These are phyloP conservation scores for Phocoena phocoena DNA, from an alignment of 2,113 vertebrate species.

Conservation along the genomic window DNA sequence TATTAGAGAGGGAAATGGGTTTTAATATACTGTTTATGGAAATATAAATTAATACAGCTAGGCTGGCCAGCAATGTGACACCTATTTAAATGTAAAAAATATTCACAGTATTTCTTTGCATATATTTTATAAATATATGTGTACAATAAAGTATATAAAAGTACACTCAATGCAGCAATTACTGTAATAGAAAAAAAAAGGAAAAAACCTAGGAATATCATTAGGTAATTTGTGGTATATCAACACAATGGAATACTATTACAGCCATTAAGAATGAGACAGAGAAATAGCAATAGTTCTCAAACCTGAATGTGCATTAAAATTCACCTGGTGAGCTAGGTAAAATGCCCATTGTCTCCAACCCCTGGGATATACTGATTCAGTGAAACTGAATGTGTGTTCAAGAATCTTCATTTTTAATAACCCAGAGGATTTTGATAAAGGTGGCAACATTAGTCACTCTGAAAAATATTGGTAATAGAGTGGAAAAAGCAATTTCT, in stretches of 20 bases:
- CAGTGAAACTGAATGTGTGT: not conserved
- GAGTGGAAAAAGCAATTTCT: not conserved
- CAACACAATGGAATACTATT: not conserved
- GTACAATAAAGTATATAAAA: not conserved
- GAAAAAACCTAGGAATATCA: not conserved
- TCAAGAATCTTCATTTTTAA: conserved; percentile 7
- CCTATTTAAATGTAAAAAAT: conserved; percentile 1
- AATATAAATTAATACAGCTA: not conserved
- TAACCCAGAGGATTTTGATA: not conserved
- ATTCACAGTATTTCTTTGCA: not conserved
- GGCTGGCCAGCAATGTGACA: not conserved
- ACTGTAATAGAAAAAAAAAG: not conserved
- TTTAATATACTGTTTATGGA: not conserved
- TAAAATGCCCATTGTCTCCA: not conserved
- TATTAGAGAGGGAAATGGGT: not conserved
- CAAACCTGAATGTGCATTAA: not conserved
- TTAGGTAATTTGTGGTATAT: not conserved
- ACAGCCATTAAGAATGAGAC: not conserved
- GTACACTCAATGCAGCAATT: not conserved
- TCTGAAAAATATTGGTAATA: not conserved
- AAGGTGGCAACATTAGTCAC: not conserved
- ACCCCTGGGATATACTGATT: not conserved
- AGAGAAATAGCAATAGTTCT: not conserved
- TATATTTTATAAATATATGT: not conserved
- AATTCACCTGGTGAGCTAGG: not conserved